Evolutionary conservation across 2,888 invertebrate species (phyloP).

Genomic region (Lumbricus terrestris): DNA sequence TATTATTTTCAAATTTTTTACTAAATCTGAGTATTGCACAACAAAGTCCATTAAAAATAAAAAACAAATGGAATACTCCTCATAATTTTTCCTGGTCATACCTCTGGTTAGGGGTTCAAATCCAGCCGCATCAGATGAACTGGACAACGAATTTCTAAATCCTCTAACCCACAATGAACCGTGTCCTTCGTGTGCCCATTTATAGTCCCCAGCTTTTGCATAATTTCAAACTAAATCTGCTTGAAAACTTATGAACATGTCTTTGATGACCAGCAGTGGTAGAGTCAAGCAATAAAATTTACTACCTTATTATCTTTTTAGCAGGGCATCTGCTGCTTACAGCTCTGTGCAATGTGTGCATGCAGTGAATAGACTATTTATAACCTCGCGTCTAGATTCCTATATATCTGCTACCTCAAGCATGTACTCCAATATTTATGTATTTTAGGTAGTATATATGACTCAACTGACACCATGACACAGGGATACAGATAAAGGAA

Average conservation of each 20-base stretch:
- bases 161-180: not conserved
- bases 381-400: not conserved
- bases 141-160: not conserved
- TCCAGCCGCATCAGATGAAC: not conserved
- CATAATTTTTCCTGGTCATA: not conserved
- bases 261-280: not conserved
- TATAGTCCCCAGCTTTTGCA: not conserved
- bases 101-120: no score
- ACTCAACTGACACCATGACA: no score
- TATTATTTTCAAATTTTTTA: no score
- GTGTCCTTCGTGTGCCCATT: not conserved
- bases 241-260: not conserved
- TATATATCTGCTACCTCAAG: no score
- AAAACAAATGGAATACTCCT: no score
- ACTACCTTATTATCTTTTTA: not conserved
- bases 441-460: no score
- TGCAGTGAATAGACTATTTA: no score
- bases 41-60: no score
- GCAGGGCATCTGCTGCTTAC: not conserved
- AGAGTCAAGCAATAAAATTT: not conserved
- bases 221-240: not conserved
- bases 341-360: not conserved
- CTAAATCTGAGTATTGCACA: no score
- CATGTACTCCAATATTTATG: no score
- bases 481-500: not conserved